These are phyloP conservation scores for Plutomurus gul DNA, from an alignment of 1,140 invertebrate species.

Conservation along the genomic window DNA sequence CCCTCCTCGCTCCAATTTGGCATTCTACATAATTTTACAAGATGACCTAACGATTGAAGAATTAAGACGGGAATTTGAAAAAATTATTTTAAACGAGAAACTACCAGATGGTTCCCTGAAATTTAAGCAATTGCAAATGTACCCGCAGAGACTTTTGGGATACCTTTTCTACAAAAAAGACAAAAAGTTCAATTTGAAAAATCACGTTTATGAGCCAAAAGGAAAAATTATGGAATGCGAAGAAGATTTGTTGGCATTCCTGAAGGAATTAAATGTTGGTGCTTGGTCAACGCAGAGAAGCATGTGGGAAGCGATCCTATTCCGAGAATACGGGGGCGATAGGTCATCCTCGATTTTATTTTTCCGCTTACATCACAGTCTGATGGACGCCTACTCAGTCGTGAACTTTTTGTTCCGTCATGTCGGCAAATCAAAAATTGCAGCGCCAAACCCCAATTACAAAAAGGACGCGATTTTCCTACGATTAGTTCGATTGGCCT, in stretches of 20 bases:
- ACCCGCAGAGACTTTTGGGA: background rate
- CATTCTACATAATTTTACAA: background rate
- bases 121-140: constrained; percentile 7
- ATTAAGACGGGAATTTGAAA: background rate
- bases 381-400: background rate
- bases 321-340: background rate
- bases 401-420: background rate
- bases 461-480: background rate
- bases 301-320: background rate
- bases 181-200: constrained; percentile 2
- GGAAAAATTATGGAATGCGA: background rate
- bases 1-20: background rate
- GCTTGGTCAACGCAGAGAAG: background rate
- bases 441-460: background rate
- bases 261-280: background rate
- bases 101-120: background rate
- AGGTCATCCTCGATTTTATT: background rate
- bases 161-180: constrained; percentile 26
- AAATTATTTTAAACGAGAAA: background rate
- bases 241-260: background rate
- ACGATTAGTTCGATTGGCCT: background rate
- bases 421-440: too few species aligned
- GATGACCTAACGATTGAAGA: background rate
- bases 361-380: background rate
- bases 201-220: background rate